Conservation (phyloP, 2,888 invertebrate genomes). For the Leptopilina syphax region DNA sequence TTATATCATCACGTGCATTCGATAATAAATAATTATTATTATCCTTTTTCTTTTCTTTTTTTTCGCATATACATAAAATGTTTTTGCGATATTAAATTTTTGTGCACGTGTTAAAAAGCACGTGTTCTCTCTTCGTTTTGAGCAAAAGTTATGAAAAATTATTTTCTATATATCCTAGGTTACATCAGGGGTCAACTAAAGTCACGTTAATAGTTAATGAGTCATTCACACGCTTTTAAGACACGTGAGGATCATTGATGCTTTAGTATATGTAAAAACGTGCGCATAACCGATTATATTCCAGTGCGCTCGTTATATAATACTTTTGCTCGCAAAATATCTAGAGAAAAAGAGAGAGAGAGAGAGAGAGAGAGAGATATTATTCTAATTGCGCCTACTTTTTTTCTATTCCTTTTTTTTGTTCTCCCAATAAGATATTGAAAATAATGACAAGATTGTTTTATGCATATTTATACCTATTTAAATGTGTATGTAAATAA, state of each 20-base stretch:
- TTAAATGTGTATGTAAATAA: too few species aligned
- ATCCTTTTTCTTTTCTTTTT: too few species aligned
- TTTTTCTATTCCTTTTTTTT: not conserved
- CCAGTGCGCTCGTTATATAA: constrained; percentile 55
- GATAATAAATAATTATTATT: too few species aligned
- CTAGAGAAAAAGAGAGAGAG: not conserved
- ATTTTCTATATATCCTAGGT: constrained; percentile 17
- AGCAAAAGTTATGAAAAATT: not conserved
- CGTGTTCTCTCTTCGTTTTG: not conserved
- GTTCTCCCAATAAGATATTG: too few species aligned
- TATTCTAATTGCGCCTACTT: not conserved
- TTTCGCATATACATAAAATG: too few species aligned
- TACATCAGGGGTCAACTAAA: constrained; percentile 36
- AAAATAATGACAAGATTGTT: not conserved
- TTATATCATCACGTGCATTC: too few species aligned
- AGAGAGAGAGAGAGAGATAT: too few species aligned
- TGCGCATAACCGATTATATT: constrained; percentile 29
- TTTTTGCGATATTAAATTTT: too few species aligned
- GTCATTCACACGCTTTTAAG: constrained; percentile 50
- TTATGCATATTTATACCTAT: not conserved
- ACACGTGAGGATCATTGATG: constrained; percentile 59
- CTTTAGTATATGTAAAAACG: constrained; percentile 44
- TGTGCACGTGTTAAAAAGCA: not conserved
- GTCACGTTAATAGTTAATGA: constrained; percentile 47
- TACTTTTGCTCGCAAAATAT: not conserved